A percentile compares a stretch with the other conserved stretches of the same genome.
Evolutionary conservation across 2,888 invertebrate species (phyloP).

Genomic region (Pterostichus madidus): DNA sequence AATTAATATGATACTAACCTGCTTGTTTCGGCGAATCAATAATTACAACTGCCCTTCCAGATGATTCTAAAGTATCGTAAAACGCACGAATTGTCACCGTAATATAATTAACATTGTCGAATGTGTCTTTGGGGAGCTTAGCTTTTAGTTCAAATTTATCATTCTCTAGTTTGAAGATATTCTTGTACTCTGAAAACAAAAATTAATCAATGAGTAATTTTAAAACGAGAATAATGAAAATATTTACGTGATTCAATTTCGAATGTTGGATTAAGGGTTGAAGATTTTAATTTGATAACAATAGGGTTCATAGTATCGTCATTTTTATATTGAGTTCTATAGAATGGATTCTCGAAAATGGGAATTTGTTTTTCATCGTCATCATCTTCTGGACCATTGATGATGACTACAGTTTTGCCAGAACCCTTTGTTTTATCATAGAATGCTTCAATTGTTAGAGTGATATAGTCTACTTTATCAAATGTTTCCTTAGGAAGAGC

Average conservation of each 20-base stretch:
- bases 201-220: neutral
- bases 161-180: neutral
- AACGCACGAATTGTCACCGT: slow-evolving; percentile 2
- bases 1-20: slow-evolving; percentile 13
- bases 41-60: slow-evolving; percentile 4
- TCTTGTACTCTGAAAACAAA: neutral
- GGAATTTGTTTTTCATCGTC: neutral
- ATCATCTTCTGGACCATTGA: neutral
- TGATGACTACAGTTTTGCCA: neutral
- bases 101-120: neutral
- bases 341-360: neutral
- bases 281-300: neutral
- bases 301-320: neutral
- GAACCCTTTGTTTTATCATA: neutral
- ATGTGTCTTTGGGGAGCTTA: neutral
- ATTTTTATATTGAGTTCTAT: neutral
- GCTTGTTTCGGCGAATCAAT: slow-evolving; percentile 17
- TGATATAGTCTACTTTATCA: neutral
- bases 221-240: neutral
- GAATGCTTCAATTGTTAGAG: neutral
- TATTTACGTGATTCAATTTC: no score
- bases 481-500: neutral
- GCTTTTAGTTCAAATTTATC: neutral
- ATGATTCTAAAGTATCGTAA: neutral
- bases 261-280: no score